These are phyloP conservation scores for Pachyseris speciosa DNA, from an alignment of 64 coral and sea anemone species.

Conservation along the genomic window DNA sequence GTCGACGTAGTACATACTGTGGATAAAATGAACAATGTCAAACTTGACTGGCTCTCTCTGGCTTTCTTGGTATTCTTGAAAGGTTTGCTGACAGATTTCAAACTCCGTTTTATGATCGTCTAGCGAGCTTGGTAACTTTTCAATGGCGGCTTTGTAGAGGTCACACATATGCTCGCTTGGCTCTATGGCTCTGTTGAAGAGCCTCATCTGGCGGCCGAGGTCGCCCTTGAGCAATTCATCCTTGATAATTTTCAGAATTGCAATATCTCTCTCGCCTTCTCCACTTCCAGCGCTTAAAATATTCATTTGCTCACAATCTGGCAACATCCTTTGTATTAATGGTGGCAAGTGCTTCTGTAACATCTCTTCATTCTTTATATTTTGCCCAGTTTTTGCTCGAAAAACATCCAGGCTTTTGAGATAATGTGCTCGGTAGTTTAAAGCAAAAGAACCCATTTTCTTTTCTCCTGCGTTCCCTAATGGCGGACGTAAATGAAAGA, in stretches of 20 bases:
- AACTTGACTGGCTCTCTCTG: neutral
- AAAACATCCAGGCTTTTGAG: no score
- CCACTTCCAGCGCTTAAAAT: constrained; percentile 28
- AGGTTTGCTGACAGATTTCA: neutral
- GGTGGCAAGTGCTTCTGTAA: neutral
- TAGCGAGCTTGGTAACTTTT: neutral
- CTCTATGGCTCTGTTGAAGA: constrained; percentile 12
- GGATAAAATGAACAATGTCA: constrained; percentile 21
- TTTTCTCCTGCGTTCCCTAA: no score
- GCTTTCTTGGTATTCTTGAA: neutral
- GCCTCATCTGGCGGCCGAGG: neutral
- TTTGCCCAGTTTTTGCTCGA: no score
- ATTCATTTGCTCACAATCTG: constrained; percentile 13
- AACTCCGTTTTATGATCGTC: neutral
- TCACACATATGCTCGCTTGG: neutral
- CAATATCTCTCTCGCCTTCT: neutral
- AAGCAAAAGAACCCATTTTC: no score
- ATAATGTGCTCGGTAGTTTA: no score
- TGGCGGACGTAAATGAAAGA: no score
- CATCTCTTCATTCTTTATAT: no score
- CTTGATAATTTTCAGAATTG: constrained; percentile 4
- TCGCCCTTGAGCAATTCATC: neutral
- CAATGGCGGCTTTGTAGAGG: neutral
- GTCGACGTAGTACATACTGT: constrained; percentile 22
- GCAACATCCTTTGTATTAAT: constrained; percentile 28